Conservation (phyloP, 2,888 invertebrate species). For the Acronicta aceris region DNA sequence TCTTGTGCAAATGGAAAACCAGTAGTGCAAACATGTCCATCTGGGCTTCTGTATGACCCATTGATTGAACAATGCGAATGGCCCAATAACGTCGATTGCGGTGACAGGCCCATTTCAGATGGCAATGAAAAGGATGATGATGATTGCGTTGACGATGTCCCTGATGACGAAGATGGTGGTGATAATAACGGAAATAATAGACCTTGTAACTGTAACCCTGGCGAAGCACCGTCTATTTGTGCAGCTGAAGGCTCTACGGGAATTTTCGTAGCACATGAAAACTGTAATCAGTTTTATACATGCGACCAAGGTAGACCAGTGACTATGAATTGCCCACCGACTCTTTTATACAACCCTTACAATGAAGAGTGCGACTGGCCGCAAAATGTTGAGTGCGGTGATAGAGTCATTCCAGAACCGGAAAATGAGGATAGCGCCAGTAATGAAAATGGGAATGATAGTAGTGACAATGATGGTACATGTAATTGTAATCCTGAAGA, state of each 20-base stretch:
- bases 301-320: conserved; percentile 57
- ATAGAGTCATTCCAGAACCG: conserved; percentile 43
- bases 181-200: conserved; percentile 23
- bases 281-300: conserved; percentile 61
- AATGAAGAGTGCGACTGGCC: conserved; percentile 60
- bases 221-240: conserved; percentile 61
- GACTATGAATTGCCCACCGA: conserved; percentile 42
- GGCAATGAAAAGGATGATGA: conserved; percentile 25
- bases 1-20: conserved; percentile 59
- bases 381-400: conserved; percentile 53
- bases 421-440: conserved; percentile 20
- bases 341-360: conserved; percentile 58
- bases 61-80: conserved; percentile 60
- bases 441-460: conserved; percentile 24
- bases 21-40: conserved; percentile 51
- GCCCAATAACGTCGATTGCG: conserved; percentile 62
- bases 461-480: conserved; percentile 36
- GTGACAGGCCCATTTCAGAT: conserved; percentile 52
- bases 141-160: conserved; percentile 18
- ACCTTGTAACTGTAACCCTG: conserved; percentile 58
- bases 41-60: conserved; percentile 57
- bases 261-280: conserved; percentile 56
- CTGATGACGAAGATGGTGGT: conserved; percentile 5
- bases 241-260: conserved; percentile 57
- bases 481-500: conserved; percentile 56